phyloP scores from a whole-genome alignment of 2,888 invertebrate species.

The Antitype chi region DNA sequence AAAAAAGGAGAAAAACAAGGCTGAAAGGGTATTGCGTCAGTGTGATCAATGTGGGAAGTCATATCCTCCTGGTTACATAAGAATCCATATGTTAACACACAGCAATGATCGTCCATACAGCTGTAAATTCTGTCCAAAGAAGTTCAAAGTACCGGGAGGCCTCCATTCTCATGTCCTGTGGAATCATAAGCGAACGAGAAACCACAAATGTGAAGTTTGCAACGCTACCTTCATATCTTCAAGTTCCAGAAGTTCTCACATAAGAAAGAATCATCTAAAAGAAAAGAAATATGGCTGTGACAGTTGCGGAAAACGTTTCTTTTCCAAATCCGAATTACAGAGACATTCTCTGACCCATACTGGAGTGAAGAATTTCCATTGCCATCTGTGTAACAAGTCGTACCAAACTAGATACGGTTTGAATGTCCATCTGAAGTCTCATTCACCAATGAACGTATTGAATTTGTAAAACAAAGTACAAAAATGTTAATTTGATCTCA shows the following conservation, averaged over 20 bases:
- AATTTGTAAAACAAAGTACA: slow-evolving; percentile 70
- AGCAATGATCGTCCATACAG: slow-evolving; percentile 82
- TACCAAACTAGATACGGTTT: slow-evolving; percentile 88
- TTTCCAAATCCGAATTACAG: slow-evolving; percentile 86
- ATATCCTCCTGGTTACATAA: slow-evolving; percentile 86
- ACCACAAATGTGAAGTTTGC: slow-evolving; percentile 87
- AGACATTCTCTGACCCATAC: slow-evolving; percentile 87
- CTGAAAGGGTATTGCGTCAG: slow-evolving; percentile 79
- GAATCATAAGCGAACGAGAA: slow-evolving; percentile 87
- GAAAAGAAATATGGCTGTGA: slow-evolving; percentile 88
- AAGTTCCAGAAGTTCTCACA: slow-evolving; percentile 85
- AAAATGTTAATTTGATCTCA: slow-evolving; percentile 68
- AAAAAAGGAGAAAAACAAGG: slow-evolving; percentile 75
- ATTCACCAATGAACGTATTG: slow-evolving; percentile 77
- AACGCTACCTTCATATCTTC: slow-evolving; percentile 87
- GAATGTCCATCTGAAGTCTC: slow-evolving; percentile 88
- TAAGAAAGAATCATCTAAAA: slow-evolving; percentile 86
- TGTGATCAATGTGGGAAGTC: slow-evolving; percentile 89
- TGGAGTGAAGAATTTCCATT: slow-evolving; percentile 88
- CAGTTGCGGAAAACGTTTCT: slow-evolving; percentile 86
- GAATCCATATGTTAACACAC: slow-evolving; percentile 87
- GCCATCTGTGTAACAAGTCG: slow-evolving; percentile 87
- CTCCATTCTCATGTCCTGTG: slow-evolving; percentile 86
- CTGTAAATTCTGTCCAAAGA: slow-evolving; percentile 88
- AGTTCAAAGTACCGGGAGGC: slow-evolving; percentile 87